These are phyloP conservation scores for Lordiphosa collinella DNA, from an alignment of 1,140 invertebrate genomes.

Conservation along the genomic window DNA sequence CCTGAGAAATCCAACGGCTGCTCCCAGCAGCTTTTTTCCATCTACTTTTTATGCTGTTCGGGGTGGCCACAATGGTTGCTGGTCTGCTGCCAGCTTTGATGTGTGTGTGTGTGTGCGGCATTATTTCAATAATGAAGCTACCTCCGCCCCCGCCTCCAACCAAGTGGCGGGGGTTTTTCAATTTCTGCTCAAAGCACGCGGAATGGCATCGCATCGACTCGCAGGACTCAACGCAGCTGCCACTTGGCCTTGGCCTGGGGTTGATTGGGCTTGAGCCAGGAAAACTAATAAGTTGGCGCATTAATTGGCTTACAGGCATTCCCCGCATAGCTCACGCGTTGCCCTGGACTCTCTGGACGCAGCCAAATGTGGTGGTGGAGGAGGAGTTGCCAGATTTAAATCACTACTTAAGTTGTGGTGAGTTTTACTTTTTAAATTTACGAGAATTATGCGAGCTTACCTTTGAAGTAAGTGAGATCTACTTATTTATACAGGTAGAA, in stretches of 20 bases:
- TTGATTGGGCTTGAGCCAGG: slow-evolving; percentile 11
- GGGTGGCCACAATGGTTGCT: slow-evolving; percentile 71
- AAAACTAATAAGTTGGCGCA: slow-evolving; percentile 74
- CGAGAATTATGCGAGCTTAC: too few species aligned
- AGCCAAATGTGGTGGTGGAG: neutral
- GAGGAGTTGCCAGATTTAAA: slow-evolving; percentile 1
- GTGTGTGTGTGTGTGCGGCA: slow-evolving; percentile 37
- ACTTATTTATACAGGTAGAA: too few species aligned
- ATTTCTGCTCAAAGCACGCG: slow-evolving; percentile 38
- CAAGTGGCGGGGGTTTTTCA: slow-evolving; percentile 26
- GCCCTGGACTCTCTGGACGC: slow-evolving; percentile 24
- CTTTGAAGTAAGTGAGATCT: too few species aligned
- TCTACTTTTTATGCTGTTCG: slow-evolving; percentile 18
- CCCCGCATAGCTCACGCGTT: slow-evolving; percentile 34
- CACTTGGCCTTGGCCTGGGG: neutral
- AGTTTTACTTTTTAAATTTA: too few species aligned
- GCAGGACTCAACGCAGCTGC: slow-evolving; percentile 2
- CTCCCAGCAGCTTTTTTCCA: slow-evolving; percentile 21
- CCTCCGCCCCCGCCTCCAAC: neutral
- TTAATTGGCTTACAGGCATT: slow-evolving; percentile 72
- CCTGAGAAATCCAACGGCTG: slow-evolving; percentile 73
- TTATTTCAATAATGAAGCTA: slow-evolving; percentile 71
- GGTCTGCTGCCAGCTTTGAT: slow-evolving; percentile 40
- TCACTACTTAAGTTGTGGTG: too few species aligned
- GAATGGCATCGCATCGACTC: slow-evolving; percentile 53